Evolutionary conservation across 2,113 vertebrate genomes (phyloP), one percentile per base, ranked within the genome.

Genomic region (Oreocharis arfaki): DNA sequence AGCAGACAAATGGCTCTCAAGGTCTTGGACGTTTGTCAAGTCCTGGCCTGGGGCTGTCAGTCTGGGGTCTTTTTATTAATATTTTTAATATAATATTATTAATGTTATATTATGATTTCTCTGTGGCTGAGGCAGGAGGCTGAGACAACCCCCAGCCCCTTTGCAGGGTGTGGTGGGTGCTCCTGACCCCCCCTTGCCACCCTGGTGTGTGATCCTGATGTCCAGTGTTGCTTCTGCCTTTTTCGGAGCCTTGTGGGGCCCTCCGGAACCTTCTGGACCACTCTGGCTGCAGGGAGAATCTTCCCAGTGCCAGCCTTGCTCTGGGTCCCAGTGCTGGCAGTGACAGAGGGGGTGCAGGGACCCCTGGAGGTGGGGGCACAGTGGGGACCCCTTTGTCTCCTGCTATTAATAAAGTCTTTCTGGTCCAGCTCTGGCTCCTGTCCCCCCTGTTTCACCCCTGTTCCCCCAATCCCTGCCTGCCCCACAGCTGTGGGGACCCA

Each of bases 241-340:
- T 3, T 47, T 33, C 0, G 1, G 47, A 56, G 42, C 56, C 32
- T n/a, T 39, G 4, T 0, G 1, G 22, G 17, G 7, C 23, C 23
- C 41, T 33, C 18, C 1, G 0, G 7, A 60, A 82, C 46, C 19
- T 70, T 67, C 52, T 24, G 35, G 19, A 28, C 23, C 53, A 5
- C 28, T 33, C 44, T 7, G 10, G 8, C 39, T 75, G 18, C 17
- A 19, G 41, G 42, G 28, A 11, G 30, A 26, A 30, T 2, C 9
- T 16, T 47, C 21, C 79, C 11, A 2, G 59, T 33, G 52, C 42
- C 18, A 44, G n/a, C 19, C 53, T 49, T 20, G 14, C 57, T 50
- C 42, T 9, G 35, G 8, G 27, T 23, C 39, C n/a, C 0, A 0
- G 35, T 26, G 44, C 42, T 73, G 50, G 55, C 42, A 44, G 23